Conservation (phyloP, 2,113 vertebrate genomes). For the Parus major region DNA sequence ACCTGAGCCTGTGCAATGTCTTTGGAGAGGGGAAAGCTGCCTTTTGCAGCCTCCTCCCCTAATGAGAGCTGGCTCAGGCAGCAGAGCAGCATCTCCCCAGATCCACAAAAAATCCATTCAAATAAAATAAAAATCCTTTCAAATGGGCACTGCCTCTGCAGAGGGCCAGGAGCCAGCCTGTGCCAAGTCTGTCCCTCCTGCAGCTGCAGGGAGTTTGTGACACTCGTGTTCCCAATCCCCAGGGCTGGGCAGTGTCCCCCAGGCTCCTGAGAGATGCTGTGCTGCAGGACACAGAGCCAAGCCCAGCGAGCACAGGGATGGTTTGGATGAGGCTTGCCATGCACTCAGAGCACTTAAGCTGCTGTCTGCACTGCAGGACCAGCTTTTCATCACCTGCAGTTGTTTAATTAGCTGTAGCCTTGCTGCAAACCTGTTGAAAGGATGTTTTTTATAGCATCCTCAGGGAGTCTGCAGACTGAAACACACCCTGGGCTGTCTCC, state of each 20-base stretch:
- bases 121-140: background rate
- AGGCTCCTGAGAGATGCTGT: background rate
- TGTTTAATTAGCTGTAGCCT: conserved; percentile 54
- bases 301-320: background rate
- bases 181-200: background rate
- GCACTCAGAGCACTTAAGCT: background rate
- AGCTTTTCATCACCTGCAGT: background rate
- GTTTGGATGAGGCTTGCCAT: background rate
- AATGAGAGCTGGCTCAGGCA: background rate
- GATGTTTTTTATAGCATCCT: conserved; percentile 30
- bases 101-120: background rate
- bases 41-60: background rate
- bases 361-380: conserved; percentile 28
- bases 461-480: conserved; percentile 10
- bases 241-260: background rate
- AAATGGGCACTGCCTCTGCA: background rate
- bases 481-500: background rate
- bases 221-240: background rate
- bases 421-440: conserved; percentile 47
- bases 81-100: background rate
- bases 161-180: background rate
- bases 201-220: background rate
- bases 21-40: background rate
- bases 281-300: background rate
- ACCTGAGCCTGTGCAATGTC: background rate